phyloP scores from a whole-genome alignment of 1,140 invertebrate species.

The Hetaerina americana region DNA sequence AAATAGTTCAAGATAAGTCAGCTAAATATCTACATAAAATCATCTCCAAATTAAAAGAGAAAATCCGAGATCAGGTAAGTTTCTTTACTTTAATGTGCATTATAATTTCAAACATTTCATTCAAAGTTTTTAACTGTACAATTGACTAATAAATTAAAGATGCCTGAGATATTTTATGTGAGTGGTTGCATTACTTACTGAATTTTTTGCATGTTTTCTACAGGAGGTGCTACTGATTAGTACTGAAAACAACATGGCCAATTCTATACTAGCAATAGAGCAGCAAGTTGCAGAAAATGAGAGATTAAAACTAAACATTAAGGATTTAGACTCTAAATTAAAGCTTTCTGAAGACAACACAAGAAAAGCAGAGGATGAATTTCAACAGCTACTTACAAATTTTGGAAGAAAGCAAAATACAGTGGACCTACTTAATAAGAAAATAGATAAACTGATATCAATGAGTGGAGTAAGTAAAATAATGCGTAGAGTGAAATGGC shows the following conservation, averaged over 20 bases:
- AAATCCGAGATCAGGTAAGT: constrained; percentile 14
- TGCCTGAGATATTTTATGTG: neutral
- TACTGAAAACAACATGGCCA: neutral
- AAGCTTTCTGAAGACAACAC: neutral
- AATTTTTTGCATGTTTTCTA: too few species aligned
- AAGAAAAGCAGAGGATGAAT: neutral
- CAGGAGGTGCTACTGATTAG: neutral
- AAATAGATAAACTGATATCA: neutral
- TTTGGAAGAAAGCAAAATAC: neutral
- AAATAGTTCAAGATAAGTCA: constrained; percentile 47
- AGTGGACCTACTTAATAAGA: neutral
- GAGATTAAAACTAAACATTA: neutral
- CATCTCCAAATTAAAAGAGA: constrained; percentile 14
- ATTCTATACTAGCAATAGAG: neutral
- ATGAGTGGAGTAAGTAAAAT: neutral
- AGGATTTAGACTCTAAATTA: neutral
- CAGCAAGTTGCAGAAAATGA: neutral
- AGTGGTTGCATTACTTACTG: too few species aligned
- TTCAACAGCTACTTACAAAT: neutral
- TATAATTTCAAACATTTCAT: neutral
- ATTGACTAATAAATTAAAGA: neutral
- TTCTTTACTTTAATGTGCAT: neutral
- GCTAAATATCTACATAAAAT: constrained; percentile 15
- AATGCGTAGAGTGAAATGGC: too few species aligned
- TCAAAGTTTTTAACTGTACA: neutral